Evolutionary conservation across 2,113 vertebrate species (phyloP), one percentile per base, ranked within the genome.

Genomic region (Eleginops maclovinus): DNA sequence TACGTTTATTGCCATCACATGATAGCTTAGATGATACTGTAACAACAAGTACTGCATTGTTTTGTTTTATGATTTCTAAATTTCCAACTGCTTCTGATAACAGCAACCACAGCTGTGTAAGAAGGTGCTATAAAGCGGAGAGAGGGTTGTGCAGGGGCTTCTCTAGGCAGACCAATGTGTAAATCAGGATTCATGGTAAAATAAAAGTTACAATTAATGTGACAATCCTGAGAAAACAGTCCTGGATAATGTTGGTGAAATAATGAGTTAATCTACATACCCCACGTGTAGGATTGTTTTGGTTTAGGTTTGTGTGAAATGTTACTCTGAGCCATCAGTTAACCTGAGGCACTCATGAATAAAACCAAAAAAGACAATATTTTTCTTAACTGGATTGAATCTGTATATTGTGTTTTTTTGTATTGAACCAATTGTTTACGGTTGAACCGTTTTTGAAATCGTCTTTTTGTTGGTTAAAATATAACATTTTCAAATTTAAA

Each of bases 11-110:
- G 26, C 12, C 11, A 58, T 70, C 22, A 0, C n/a, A 51, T 49
- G 58, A 70, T 50, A 47, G 31, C 40, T 22, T 2, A 19, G n/a
- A 68, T 55, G 75, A 82, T 64, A 66, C 2, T 46, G 56, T 14
- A 64, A 51, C 17, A 78, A 75, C n/a, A n/a, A n/a, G n/a, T n/a
- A n/a, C n/a, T n/a, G n/a, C n/a, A n/a, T n/a, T n/a, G n/a, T n/a
- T n/a, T n/a, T n/a, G n/a, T n/a, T n/a, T n/a, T n/a, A n/a, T n/a
- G n/a, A n/a, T n/a, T n/a, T n/a, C 58, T 28, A 24, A 75, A 16
- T 24, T 28, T 15, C 19, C 36, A 51, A 69, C 63, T 64, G 15
- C 17, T 41, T 13, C 44, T 28, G 26, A 4, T 60, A 58, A 50
- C 31, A 0, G 58, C 43, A 9, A n/a, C 47, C 43, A 14, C 16